Evolutionary conservation across 2,888 invertebrate species (phyloP), one percentile per base, ranked within the genome.

Genomic region (Phyllotreta cruciferae): DNA sequence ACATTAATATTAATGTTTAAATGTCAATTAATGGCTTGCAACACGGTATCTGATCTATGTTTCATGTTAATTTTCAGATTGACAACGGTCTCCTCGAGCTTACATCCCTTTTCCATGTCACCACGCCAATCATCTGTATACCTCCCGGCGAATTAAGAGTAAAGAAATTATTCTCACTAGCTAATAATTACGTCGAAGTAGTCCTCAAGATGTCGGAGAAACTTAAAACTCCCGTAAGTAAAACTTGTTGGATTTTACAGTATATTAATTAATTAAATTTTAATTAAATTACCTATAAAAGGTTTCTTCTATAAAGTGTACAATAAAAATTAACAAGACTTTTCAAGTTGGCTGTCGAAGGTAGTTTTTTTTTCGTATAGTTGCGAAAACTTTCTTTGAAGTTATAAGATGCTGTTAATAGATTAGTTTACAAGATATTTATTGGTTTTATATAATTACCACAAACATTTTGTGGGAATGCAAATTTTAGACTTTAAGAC

Each of bases 121-220:
- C 86, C 0, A 89, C 90, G 0, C 83, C 86, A 0, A 83, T 86
- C 55, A 80, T 91, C 13, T 85, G 85, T 1, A 82, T 91, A 56
- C 91, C 91, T 58, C 85, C 83, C 67, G 87, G 88, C 14, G 85
- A 85, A 70, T 82, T 89, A 72, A 83, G 85, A 69, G 85, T 89
- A 47, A 89, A 87, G 71, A 90, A 90, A 71, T 88, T 91, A 72
- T 88, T 89, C 66, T 86, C 88, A 0, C 85, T 85, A 0, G 79
- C 82, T 0, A 89, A 90, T 70, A 90, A 88, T 67, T 80, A 83
- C 1, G 74, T 92, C 0, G 87, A 87, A 35, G 84, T 90, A 1
- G 86, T 86, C 8, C 84, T 90, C 47, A 85, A 76, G 64, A 72
- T 78, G 61, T 75, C 75, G 9, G 73, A 76, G 60, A 73, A 71